Evolutionary conservation across 1,140 invertebrate genomes (phyloP), one percentile per base, ranked within the genome.

Genomic region (Calephelis nemesis): DNA sequence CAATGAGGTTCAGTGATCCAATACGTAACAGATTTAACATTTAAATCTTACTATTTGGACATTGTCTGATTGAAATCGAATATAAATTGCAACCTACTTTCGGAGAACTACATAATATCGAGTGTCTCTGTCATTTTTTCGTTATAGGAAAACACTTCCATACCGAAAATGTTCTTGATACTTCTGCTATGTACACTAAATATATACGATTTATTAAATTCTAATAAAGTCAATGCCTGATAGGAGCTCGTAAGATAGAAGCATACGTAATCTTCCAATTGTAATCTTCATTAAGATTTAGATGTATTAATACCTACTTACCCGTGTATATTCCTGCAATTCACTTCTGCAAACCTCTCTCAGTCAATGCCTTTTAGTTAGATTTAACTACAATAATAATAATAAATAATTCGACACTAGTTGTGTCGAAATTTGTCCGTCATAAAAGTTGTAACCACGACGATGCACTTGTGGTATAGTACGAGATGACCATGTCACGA

Each of bases 21-120:
- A 52, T 10, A 12, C 39, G 40, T 40, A 65, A 30, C 64, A 42
- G 49, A 65, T 65, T 65, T 54, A n/a, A 50, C 50, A 65, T 65
- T 65, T 65, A 65, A 40, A 63, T 58, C 64, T 65, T 63, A 68
- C 67, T 65, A 62, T 68, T 72, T 69, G 71, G 73, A 75, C 69
- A 69, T 65, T 67, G 74, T 65, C 64, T 13, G 52, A 63, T 68
- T 72, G 70, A 63, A 58, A 69, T 63, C 50, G 65, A 45, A 72
- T 72, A 48, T 66, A 68, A 73, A 70, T 65, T 52, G 19, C 65
- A 73, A 70, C 72, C 72, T 67, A 73, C 65, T 67, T 73, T 73
- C 67, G 30, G 42, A 47, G 10, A 19, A 15, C 7, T 42, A 42
- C 47, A 42, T 50, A 64, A 62, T 73, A 62, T 69, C 48, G 54